Base-by-base conservation (phyloP, 2,888 invertebrate genomes). In the Apotomis betuletana region DNA sequence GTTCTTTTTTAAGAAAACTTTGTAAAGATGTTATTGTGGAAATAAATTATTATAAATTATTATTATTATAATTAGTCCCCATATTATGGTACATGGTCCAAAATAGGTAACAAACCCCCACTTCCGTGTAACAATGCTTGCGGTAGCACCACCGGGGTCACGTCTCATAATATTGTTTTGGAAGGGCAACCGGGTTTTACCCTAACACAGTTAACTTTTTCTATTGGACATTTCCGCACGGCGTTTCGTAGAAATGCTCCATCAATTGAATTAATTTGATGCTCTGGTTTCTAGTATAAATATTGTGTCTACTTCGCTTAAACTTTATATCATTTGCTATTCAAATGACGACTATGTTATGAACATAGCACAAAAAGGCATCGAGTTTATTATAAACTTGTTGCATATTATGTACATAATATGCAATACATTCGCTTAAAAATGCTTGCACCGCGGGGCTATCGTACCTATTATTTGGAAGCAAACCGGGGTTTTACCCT, bases 131-230 rank as follows among this genome's bases (percentile, higher is more conserved):
- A 52, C 52, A 41, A 38, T 38, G 4, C 36, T 55, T 55, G 41
- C 15, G 27, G 27, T 27, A 2, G 27, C 27, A 54, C 13, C 38
- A 41, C 52, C 44, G 10, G 41, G 15, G 44, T 54, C 54, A 9
- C 27, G 27, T 27, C 27, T 15, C 12, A n/a, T 36, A 36, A 65
- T 65, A 59, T 65, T 70, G 2, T 27, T 27, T 27, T 38, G 49
- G 46, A 38, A 60, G n/a, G 38, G 27, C 67, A 41, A 38, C 13
- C 52, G 70, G 70, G 65, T 38, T 70, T 70, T 61, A 55, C 70
- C 67, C 41, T 10, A 41, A 36, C n/a, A 12, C 36, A 49, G 59
- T 67, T 44, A 49, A 41, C 10, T 54, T 10, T 6, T 71, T 27
- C 12, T 49, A 38, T 57, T 36, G 51, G 49, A 9, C 49, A 38